A percentile compares a stretch with the other conserved stretches of the same genome.
phyloP scores from a whole-genome alignment of 30 jellyfish, hydroid and myxozoan species.

The Hydractinia echinata region DNA sequence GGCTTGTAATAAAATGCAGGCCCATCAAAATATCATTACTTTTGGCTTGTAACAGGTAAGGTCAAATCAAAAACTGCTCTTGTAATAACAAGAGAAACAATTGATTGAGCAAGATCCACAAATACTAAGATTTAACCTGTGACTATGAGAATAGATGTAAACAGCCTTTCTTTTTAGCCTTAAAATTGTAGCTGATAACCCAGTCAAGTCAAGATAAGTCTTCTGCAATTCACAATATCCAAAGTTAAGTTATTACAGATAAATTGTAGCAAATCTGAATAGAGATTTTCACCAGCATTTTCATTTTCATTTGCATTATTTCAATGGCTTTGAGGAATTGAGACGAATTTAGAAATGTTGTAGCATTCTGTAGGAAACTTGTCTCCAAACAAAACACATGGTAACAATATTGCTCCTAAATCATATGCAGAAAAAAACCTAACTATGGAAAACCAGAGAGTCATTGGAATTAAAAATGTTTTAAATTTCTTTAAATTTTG shows the following conservation, averaged over 20 bases:
- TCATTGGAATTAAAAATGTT: too few relatives aligned
- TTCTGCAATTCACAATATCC: slow-evolving; percentile 43
- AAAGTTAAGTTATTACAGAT: background rate
- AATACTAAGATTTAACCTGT: slow-evolving; percentile 52
- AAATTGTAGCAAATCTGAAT: background rate
- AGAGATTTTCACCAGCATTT: slow-evolving; percentile 53
- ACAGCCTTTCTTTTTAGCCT: slow-evolving; percentile 35
- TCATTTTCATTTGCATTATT: too few relatives aligned
- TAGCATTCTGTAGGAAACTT: too few relatives aligned
- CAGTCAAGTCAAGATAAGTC: slow-evolving; percentile 48
- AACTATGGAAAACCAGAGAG: too few relatives aligned
- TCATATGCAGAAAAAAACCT: too few relatives aligned
- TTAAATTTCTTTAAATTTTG: too few relatives aligned
- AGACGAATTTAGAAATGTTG: too few relatives aligned
- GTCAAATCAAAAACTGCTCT: slow-evolving; percentile 7
- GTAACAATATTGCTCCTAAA: too few relatives aligned
- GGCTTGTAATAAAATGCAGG: background rate
- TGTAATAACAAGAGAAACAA: background rate
- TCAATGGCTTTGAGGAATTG: too few relatives aligned
- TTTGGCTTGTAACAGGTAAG: background rate
- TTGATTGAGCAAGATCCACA: slow-evolving; percentile 33
- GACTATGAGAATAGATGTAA: slow-evolving; percentile 51
- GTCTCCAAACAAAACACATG: too few relatives aligned
- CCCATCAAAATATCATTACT: background rate
- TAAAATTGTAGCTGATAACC: slow-evolving; percentile 36